Evolutionary conservation across 2,797 vertebrate genomes (phyloP).

Genomic region (Pterois miles): DNA sequence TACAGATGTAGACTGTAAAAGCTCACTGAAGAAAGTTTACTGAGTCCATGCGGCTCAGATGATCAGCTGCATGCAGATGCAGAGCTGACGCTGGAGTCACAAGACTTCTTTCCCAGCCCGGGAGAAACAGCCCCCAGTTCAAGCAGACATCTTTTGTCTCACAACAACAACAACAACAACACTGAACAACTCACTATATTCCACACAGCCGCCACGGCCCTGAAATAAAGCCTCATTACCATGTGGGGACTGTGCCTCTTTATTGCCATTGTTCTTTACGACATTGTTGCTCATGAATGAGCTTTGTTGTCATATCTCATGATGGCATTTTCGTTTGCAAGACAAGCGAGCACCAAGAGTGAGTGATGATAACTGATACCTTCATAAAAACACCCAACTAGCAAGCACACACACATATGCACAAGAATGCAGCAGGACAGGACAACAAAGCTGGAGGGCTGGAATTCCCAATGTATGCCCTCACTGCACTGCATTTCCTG

Average conservation of each 20-base stretch:
- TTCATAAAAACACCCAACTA: conserved; percentile 61
- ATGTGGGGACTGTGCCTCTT: conserved; percentile 74
- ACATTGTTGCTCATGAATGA: conserved; percentile 68
- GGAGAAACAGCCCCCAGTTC: conserved; percentile 78
- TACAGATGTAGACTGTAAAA: conserved; percentile 57
- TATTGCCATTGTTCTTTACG: conserved; percentile 73
- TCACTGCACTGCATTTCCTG: conserved; percentile 78
- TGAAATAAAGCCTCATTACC: conserved; percentile 78
- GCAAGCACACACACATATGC: conserved; percentile 40
- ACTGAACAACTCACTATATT: conserved; percentile 75
- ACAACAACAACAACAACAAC: conserved; percentile 70
- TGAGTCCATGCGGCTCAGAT: conserved; percentile 78
- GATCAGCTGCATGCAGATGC: conserved; percentile 83
- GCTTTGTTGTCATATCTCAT: conserved; percentile 69
- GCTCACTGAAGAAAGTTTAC: conserved; percentile 64
- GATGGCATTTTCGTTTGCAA: conserved; percentile 50
- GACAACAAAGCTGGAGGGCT: conserved; percentile 82
- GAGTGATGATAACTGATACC: conserved; percentile 64
- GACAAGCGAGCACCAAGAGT: conserved; percentile 51
- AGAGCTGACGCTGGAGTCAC: conserved; percentile 84
- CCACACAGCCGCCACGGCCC: conserved; percentile 60
- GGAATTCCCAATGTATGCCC: conserved; percentile 78
- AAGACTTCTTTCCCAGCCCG: conserved; percentile 81
- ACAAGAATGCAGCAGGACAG: conserved; percentile 82
- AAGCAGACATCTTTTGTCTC: conserved; percentile 81